Conservation (phyloP, 2,888 invertebrate genomes). For the Tipula unca region DNA sequence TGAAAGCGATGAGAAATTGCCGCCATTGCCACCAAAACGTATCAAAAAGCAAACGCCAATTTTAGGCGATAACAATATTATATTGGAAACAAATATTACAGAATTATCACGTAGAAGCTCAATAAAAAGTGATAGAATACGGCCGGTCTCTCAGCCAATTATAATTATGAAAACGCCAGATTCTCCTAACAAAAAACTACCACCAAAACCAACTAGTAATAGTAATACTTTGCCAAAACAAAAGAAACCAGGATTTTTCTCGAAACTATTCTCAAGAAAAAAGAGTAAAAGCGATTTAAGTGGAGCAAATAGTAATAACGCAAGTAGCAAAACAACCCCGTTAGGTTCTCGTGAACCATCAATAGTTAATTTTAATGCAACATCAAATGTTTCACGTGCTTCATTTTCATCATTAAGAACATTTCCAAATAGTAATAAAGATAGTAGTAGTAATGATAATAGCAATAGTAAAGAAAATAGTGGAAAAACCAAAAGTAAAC, state of each 20-base stretch:
- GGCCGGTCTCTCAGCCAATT: conserved; percentile 33
- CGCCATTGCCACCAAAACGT: conserved; percentile 75
- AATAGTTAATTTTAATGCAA: conserved; percentile 33
- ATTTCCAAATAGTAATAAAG: conserved; percentile 38
- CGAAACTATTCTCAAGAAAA: conserved; percentile 53
- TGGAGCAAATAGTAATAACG: conserved; percentile 24
- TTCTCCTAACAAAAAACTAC: conserved; percentile 46
- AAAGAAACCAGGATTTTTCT: conserved; percentile 54
- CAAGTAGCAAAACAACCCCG: conserved; percentile 26
- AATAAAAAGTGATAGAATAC: conserved; percentile 28
- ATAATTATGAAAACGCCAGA: conserved; percentile 39
- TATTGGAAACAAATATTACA: conserved; percentile 20
- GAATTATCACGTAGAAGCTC: conserved; percentile 21
- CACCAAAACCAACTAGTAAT: conserved; percentile 44
- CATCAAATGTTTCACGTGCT: conserved; percentile 29
- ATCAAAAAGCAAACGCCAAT: conserved; percentile 44
- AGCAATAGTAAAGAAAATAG: conserved; percentile 8
- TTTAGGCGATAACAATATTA: background rate
- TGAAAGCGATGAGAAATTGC: conserved; percentile 53
- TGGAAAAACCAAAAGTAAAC: conserved; percentile 36
- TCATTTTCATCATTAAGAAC: conserved; percentile 36
- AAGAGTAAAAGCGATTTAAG: conserved; percentile 45
- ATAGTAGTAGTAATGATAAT: conserved; percentile 34
- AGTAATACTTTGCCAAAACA: conserved; percentile 45
- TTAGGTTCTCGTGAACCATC: conserved; percentile 36